These are phyloP conservation scores for Leucania comma DNA, from an alignment of 2,888 invertebrate genomes.

Conservation along the genomic window DNA sequence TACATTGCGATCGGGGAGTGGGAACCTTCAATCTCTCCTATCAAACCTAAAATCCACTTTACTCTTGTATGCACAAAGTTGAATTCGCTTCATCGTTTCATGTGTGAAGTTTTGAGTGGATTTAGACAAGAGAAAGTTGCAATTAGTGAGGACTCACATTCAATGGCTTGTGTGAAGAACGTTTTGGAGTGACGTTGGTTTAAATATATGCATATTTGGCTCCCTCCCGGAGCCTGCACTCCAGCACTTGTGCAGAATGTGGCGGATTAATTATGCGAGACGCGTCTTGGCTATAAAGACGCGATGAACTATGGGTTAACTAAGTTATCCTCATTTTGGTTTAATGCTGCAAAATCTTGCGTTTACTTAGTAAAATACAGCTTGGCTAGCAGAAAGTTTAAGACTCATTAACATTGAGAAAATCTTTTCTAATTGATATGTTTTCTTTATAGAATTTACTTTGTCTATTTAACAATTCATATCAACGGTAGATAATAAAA, in stretches of 20 bases:
- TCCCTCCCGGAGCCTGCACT: conserved; percentile 3
- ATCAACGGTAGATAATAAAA: no score
- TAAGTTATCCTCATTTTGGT: conserved; percentile 31
- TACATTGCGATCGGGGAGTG: conserved; percentile 37
- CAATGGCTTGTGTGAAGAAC: conserved; percentile 30
- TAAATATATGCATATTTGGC: conserved; percentile 36
- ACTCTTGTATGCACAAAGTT: accelerated
- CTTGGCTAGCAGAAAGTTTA: conserved; percentile 5
- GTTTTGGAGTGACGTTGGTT: conserved; percentile 23
- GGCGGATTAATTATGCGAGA: conserved; percentile 47
- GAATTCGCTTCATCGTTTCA: background rate
- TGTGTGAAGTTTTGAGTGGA: conserved; percentile 2
- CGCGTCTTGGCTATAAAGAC: conserved; percentile 48
- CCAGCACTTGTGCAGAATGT: conserved; percentile 17
- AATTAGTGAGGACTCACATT: conserved; percentile 45
- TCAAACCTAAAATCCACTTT: conserved; percentile 4
- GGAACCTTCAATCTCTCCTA: background rate
- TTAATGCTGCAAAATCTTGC: conserved; percentile 33
- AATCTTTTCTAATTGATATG: background rate
- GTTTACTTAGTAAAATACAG: conserved; percentile 14
- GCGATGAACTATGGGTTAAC: conserved; percentile 38
- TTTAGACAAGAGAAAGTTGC: conserved; percentile 36
- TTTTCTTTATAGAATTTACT: background rate
- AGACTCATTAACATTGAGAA: background rate
- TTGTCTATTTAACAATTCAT: no score